Conservation (phyloP, 2,888 invertebrate genomes). For the Parnassius apollo region DNA sequence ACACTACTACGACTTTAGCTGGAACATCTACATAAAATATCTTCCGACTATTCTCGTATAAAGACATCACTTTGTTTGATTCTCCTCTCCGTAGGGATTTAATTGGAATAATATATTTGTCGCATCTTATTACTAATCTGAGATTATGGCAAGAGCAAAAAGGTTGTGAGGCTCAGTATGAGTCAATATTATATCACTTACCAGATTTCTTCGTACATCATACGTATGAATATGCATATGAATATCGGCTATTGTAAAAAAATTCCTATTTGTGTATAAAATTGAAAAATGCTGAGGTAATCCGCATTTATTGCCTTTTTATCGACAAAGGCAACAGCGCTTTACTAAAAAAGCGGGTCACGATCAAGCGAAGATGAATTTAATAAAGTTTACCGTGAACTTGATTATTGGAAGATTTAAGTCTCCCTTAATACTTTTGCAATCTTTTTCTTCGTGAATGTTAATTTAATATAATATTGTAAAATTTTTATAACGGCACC, state of each 20-base stretch:
- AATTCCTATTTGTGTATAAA: neutral
- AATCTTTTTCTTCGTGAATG: constrained; percentile 42
- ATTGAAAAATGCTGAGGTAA: neutral
- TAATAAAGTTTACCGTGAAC: constrained; percentile 31
- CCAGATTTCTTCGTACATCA: constrained; percentile 56
- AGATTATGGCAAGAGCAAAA: constrained; percentile 74
- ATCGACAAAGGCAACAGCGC: constrained; percentile 25
- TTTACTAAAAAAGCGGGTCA: constrained; percentile 29
- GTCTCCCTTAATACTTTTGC: constrained; percentile 3
- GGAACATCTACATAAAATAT: constrained; percentile 9
- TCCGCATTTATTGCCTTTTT: constrained; percentile 22
- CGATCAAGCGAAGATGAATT: constrained; percentile 28
- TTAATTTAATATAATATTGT: too few species aligned
- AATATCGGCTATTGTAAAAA: neutral
- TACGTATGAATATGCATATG: too few species aligned
- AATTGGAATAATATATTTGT: constrained; percentile 78
- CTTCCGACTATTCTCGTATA: constrained; percentile 37
- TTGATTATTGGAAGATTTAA: constrained; percentile 28
- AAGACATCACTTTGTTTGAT: constrained; percentile 68
- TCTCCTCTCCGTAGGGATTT: constrained; percentile 69
- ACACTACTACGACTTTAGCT: neutral
- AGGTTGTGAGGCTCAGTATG: constrained; percentile 50
- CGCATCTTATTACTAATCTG: constrained; percentile 79
- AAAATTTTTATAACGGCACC: neutral
- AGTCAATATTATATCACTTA: constrained; percentile 77